Evolutionary conservation across 2,888 invertebrate genomes (phyloP).

Genomic region (Strigamia maritima): DNA sequence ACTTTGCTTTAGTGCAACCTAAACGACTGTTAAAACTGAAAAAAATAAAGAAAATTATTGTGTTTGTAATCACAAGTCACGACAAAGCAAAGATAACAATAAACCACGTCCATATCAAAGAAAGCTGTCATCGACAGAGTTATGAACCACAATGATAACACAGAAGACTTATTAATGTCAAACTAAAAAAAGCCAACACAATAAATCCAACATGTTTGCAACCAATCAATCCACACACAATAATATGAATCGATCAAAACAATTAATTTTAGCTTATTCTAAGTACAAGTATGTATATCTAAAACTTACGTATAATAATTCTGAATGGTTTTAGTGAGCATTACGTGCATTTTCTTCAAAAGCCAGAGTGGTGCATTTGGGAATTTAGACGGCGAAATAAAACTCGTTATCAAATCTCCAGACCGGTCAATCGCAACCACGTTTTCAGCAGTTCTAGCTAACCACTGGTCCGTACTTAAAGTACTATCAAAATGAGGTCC

Average conservation of each 20-base stretch:
- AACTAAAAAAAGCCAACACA: no score
- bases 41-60: background rate
- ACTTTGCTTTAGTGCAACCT: background rate
- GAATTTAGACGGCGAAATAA: background rate
- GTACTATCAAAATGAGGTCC: background rate
- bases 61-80: no score
- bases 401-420: background rate
- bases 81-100: no score
- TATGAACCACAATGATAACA: no score
- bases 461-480: background rate
- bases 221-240: no score
- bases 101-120: no score
- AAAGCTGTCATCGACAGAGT: no score
- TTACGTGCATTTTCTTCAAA: background rate
- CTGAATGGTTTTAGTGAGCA: background rate
- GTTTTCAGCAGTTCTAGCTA: background rate
- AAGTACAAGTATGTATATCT: no score
- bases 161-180: no score
- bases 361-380: background rate
- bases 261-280: no score
- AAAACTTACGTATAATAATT: background rate
- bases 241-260: no score
- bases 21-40: background rate
- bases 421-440: background rate
- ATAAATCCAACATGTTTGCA: no score